These are phyloP conservation scores for Charadrius vociferus DNA, from an alignment of 2,113 vertebrate genomes.

Conservation along the genomic window DNA sequence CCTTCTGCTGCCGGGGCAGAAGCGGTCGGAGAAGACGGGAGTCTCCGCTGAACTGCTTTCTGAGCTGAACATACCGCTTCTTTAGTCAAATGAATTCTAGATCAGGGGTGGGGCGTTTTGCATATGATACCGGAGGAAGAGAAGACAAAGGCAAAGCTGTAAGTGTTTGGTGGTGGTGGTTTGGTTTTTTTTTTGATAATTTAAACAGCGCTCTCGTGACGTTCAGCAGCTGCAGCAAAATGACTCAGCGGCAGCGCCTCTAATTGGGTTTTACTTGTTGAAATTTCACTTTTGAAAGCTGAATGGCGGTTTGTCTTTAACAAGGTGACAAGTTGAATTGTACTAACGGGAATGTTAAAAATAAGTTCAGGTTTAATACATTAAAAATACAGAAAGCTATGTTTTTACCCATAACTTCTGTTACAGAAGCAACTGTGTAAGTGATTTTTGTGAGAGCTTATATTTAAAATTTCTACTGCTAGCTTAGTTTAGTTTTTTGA, in stretches of 20 bases:
- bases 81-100: not conserved
- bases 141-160: conserved; percentile 62
- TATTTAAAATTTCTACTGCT: not conserved
- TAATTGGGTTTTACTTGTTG: not conserved
- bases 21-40: not conserved
- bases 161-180: conserved; percentile 60
- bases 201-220: not conserved
- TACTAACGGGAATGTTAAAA: not conserved
- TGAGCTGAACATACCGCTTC: not conserved
- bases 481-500: not conserved
- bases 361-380: not conserved
- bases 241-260: not conserved
- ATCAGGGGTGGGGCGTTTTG: conserved; percentile 29
- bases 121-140: conserved; percentile 4
- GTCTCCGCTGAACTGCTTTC: not conserved
- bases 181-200: not conserved
- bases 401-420: not conserved
- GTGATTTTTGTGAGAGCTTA: not conserved
- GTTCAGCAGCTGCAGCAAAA: not conserved
- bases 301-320: not conserved
- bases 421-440: not conserved
- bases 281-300: not conserved
- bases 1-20: conserved; percentile 34
- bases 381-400: not conserved
- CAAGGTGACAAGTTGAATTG: not conserved